Evolutionary conservation across 2,113 vertebrate genomes (phyloP), one percentile per base, ranked within the genome.

Genomic region (Xenus cinereus): DNA sequence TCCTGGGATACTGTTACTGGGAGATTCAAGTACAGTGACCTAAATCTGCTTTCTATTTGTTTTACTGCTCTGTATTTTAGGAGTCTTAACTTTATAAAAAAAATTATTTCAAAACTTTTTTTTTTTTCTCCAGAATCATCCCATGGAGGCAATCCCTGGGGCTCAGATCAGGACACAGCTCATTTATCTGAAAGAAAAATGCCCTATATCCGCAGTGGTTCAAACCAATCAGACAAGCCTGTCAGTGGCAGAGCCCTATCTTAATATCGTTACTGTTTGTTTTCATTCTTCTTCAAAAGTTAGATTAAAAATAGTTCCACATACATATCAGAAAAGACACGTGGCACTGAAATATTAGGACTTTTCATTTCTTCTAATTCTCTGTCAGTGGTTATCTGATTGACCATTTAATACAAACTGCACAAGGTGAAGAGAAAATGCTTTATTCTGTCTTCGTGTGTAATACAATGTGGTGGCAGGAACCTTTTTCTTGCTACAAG

Each of bases 121-220:
- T 7, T 45, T 48, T 54, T 7, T 20, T 75, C 33, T n/a, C 3
- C 3, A 6, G 32, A 63, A 14, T 59, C 4, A 4, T 69, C 14
- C 33, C 27, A 24, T 16, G 28, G 15, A 74, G 50, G 11, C 28
- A 74, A 14, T 13, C 8, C 7, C 9, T 48, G 73, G 51, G 33
- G 6, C 32, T 59, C 28, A 63, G 41, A 71, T 57, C 19, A 67
- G 26, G 19, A 63, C 53, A 28, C 54, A 53, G 7, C 10, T 57
- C 7, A 32, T 50, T 72, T 60, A 22, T 6, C 27, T 35, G 27
- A 41, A 19, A 59, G 27, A 81, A 2, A 13, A 81, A 45, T 10
- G 5, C 5, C 4, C 3, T 60, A 1, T 10, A 17, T 3, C 2
- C 1, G 1, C 20, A 28, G 14, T 41, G 53, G 60, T 43, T 82